A percentile compares a stretch with the other conserved stretches of the same genome.
phyloP scores from a whole-genome alignment of 1,140 invertebrate genomes.

The Planococcus citri region DNA sequence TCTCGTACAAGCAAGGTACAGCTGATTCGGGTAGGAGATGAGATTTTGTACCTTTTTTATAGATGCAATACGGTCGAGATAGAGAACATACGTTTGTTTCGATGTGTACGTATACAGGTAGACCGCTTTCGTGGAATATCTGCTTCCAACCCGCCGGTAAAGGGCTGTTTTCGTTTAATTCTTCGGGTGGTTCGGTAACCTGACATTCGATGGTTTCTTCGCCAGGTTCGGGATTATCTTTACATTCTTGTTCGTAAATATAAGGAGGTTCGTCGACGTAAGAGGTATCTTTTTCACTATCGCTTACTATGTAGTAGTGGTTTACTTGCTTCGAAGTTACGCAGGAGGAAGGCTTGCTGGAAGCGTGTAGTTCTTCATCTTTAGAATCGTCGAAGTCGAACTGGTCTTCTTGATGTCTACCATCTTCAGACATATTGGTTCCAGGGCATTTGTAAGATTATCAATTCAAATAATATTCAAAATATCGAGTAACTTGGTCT shows the following conservation, averaged over 20 bases:
- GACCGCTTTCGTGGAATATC: slow-evolving; percentile 88
- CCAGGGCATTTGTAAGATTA: too few relatives aligned
- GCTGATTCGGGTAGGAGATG: neutral
- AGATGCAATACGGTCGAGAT: slow-evolving; percentile 85
- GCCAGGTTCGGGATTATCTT: neutral
- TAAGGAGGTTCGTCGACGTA: too few relatives aligned
- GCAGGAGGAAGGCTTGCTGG: neutral
- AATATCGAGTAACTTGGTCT: too few relatives aligned
- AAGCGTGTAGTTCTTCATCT: neutral
- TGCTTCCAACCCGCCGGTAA: slow-evolving; percentile 92
- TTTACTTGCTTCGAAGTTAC: neutral
- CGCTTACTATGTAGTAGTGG: neutral
- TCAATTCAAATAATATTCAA: too few relatives aligned
- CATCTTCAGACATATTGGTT: neutral
- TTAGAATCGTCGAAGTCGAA: neutral
- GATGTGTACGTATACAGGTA: slow-evolving; percentile 84
- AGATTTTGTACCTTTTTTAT: slow-evolving; percentile 73
- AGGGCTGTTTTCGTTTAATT: neutral
- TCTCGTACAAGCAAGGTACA: slow-evolving; percentile 37
- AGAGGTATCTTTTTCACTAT: neutral
- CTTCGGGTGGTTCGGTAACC: neutral
- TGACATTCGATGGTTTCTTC: neutral
- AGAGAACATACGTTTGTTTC: slow-evolving; percentile 70
- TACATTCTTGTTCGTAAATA: neutral
- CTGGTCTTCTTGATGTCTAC: neutral